These are phyloP conservation scores for Austrofundulus limnaeus DNA, from an alignment of 2,113 vertebrate genomes.

Conservation along the genomic window DNA sequence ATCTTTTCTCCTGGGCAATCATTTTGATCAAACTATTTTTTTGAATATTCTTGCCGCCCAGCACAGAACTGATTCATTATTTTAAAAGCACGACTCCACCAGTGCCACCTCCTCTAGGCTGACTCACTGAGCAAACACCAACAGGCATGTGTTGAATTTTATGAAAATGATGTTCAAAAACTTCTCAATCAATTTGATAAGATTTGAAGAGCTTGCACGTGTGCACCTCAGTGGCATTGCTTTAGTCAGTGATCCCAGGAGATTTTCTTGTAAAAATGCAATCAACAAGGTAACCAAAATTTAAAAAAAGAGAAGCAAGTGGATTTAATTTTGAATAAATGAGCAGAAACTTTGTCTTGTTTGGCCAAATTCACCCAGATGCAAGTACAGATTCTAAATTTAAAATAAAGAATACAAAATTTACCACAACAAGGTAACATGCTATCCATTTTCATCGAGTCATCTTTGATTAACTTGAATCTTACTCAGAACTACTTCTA, in stretches of 20 bases:
- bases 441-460: too few relatives aligned
- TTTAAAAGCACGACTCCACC: conserved; percentile 59
- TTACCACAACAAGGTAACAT: too few relatives aligned
- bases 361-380: too few relatives aligned
- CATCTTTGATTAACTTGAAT: too few relatives aligned
- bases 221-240: conserved; percentile 5
- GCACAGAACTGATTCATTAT: conserved; percentile 41
- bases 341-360: too few relatives aligned
- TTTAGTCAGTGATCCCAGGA: conserved; percentile 23
- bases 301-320: too few relatives aligned
- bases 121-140: conserved; percentile 61
- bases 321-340: too few relatives aligned
- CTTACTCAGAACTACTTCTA: too few relatives aligned
- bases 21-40: conserved; percentile 31
- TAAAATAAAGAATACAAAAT: too few relatives aligned
- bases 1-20: conserved; percentile 24
- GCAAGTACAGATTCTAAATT: too few relatives aligned
- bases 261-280: too few relatives aligned
- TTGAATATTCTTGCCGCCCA: conserved; percentile 22
- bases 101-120: conserved; percentile 59
- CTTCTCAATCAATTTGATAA: conserved; percentile 32
- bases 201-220: conserved; percentile 12
- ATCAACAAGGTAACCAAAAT: too few relatives aligned
- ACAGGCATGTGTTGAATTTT: conserved; percentile 33
- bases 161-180: conserved; percentile 43